These are phyloP conservation scores for Acleris laterana DNA, from an alignment of 2,888 invertebrate species.

Conservation along the genomic window DNA sequence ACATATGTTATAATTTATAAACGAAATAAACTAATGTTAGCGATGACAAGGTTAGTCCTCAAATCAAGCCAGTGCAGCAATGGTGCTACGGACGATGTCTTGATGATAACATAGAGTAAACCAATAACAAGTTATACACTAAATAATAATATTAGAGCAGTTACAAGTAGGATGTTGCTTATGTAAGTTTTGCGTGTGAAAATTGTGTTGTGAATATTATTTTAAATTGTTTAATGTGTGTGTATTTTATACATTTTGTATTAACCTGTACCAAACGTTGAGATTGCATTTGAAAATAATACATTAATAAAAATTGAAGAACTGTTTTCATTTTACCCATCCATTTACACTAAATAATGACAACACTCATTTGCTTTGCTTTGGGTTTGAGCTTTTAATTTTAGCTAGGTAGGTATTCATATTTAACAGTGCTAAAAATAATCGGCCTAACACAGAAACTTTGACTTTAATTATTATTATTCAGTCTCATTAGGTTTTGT, in stretches of 20 bases:
- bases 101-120: conserved; percentile 31
- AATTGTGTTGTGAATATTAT: conserved; percentile 48
- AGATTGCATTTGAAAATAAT: conserved; percentile 82
- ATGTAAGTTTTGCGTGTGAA: conserved; percentile 65
- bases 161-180: conserved; percentile 53
- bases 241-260: conserved; percentile 82
- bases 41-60: conserved; percentile 34
- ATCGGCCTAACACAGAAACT: not conserved
- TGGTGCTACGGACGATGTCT: conserved; percentile 47
- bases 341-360: conserved; percentile 21
- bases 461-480: conserved; percentile 37
- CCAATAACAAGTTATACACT: conserved; percentile 47
- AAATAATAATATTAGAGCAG: conserved; percentile 46
- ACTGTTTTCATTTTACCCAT: conserved; percentile 47
- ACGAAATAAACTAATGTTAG: conserved; percentile 14
- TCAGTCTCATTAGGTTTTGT: conserved; percentile 60
- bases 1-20: conserved; percentile 5
- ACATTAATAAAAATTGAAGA: conserved; percentile 62
- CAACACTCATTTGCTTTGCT: conserved; percentile 22
- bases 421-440: conserved; percentile 14
- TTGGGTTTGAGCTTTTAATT: not conserved
- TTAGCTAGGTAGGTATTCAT: not conserved
- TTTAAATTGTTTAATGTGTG: conserved; percentile 54
- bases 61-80: conserved; percentile 38
- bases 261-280: conserved; percentile 79